phyloP scores from a whole-genome alignment of 2,797 vertebrate genomes.

The Forpus xanthops region DNA sequence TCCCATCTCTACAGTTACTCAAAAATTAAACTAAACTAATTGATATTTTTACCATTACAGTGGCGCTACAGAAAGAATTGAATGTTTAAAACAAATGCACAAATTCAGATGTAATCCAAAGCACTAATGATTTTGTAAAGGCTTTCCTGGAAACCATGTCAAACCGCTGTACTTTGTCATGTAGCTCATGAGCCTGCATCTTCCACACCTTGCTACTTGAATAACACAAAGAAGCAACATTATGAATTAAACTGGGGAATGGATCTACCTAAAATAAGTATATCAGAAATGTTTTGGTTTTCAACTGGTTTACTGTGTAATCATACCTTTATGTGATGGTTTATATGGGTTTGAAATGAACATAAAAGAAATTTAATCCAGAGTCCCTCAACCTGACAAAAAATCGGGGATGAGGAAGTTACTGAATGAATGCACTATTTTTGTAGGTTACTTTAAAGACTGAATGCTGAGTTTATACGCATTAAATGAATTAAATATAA shows the following conservation, averaged over 20 bases:
- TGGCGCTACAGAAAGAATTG: not conserved
- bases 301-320: not conserved
- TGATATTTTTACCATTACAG: not conserved
- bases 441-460: not conserved
- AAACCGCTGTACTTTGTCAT: not conserved
- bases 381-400: not conserved
- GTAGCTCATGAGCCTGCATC: not conserved
- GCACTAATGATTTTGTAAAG: not conserved
- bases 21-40: not conserved
- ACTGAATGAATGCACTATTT: not conserved
- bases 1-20: not conserved
- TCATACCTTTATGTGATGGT: not conserved
- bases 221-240: not conserved
- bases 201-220: not conserved
- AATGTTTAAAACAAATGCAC: not conserved
- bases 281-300: not conserved
- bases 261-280: not conserved
- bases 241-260: not conserved
- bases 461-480: not conserved
- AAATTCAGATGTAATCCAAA: not conserved
- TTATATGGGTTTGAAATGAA: not conserved
- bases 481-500: not conserved
- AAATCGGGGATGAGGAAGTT: not conserved
- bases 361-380: not conserved
- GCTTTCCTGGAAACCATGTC: not conserved